A percentile compares a stretch with the other conserved stretches of the same genome.
These are phyloP conservation scores for Ferdinandea cuprea DNA, from an alignment of 2,888 invertebrate species.

Conservation along the genomic window DNA sequence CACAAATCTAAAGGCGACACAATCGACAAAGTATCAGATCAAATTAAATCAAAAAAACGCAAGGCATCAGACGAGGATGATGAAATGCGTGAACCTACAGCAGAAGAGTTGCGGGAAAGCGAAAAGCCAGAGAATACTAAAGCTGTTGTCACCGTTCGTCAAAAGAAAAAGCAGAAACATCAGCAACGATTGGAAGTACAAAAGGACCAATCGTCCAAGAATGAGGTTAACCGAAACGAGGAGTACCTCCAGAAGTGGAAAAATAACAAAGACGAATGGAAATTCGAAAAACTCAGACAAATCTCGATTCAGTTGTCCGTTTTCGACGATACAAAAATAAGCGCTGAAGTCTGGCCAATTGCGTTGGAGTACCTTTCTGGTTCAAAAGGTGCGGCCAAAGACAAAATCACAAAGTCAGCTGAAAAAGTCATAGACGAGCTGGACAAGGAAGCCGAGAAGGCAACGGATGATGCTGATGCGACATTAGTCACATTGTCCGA, in stretches of 20 bases:
- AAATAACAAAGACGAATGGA: constrained; percentile 88
- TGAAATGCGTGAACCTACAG: constrained; percentile 78
- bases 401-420: constrained; percentile 86
- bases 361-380: constrained; percentile 89
- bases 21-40: neutral
- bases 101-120: constrained; percentile 80
- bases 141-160: constrained; percentile 86
- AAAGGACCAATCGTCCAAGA: constrained; percentile 84
- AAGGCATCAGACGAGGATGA: constrained; percentile 80
- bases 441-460: constrained; percentile 81
- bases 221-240: constrained; percentile 86
- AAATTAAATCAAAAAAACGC: constrained; percentile 75
- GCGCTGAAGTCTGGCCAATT: constrained; percentile 86
- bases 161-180: constrained; percentile 87
- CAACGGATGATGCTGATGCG: constrained; percentile 75
- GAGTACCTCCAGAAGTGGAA: constrained; percentile 90
- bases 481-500: constrained; percentile 73
- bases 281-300: constrained; percentile 91
- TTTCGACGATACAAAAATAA: constrained; percentile 85
- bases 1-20: constrained; percentile 16
- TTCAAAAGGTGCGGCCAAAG: constrained; percentile 87
- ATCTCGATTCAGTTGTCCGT: constrained; percentile 90
- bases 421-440: constrained; percentile 86
- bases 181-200: constrained; percentile 85
- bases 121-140: constrained; percentile 80